Evolutionary conservation across 2,888 invertebrate species (phyloP), one percentile per base, ranked within the genome.

Genomic region (Melieria picta): DNA sequence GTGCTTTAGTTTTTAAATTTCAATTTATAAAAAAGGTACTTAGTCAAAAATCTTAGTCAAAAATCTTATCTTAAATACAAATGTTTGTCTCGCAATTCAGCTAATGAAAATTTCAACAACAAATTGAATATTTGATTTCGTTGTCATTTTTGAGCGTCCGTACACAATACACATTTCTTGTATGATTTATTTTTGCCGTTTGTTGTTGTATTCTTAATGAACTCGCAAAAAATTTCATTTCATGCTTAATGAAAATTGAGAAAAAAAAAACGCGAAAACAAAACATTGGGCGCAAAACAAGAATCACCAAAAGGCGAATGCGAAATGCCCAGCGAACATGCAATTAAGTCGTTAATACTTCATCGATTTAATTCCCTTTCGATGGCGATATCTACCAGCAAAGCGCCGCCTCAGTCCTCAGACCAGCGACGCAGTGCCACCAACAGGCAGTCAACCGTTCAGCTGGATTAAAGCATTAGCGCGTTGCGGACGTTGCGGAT

Each of bases 341-440:
- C 83, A 84, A 84, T 84, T 84, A 84, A 83, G 84, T 84, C 83
- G 83, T 84, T 84, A 84, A 84, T 83, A 84, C 84, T 84, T 84
- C 84, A 84, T 84, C 83, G 82, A 84, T 84, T 80, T 83, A 83
- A 83, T 81, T 79, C 83, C 79, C 79, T 79, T 74, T 72, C 70
- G 57, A 65, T 69, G 64, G 62, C 55, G 55, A 56, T n/a, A 7
- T 64, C 30, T 56, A 60, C 65, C n/a, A 62, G 61, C 48, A 30
- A 57, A 7, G 13, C n/a, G n/a, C 65, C 57, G 63, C 52, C 52
- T 13, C 66, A 57, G 56, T 46, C 64, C 45, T n/a, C 16, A 42
- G 60, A 63, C 9, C 52, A 60, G 61, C 64, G 56, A 63, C 16
- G 60, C 4, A 11, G 60, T 63, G 47, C 47, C 67, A 60, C 48